A percentile compares a stretch with the other conserved stretches of the same genome.
Evolutionary conservation across 2,113 vertebrate species (phyloP).

Genomic region (Bos taurus): ARS-UCD2.0 NC_037348.1:59801501-59802000

Average conservation of each 20-base stretch:
- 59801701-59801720: accelerated
- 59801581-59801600: accelerated
- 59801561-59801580: neutral
- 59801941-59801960: neutral
- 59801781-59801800: accelerated
- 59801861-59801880: neutral
- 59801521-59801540: neutral
- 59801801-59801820: accelerated
- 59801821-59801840: neutral
- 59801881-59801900: neutral
- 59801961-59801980: accelerated
- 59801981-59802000: neutral
- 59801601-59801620: neutral
- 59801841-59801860: neutral
- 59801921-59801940: neutral
- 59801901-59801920: neutral
- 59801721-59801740: neutral
- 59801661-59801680: neutral
- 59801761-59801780: accelerated
- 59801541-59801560: neutral
- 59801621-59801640: accelerated
- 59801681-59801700: neutral
- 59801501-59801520: neutral
- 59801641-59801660: accelerated
- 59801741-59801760: accelerated